Evolutionary conservation across 2,888 invertebrate genomes (phyloP), one percentile per base, ranked within the genome.

Genomic region (Ennomos quercinarius): DNA sequence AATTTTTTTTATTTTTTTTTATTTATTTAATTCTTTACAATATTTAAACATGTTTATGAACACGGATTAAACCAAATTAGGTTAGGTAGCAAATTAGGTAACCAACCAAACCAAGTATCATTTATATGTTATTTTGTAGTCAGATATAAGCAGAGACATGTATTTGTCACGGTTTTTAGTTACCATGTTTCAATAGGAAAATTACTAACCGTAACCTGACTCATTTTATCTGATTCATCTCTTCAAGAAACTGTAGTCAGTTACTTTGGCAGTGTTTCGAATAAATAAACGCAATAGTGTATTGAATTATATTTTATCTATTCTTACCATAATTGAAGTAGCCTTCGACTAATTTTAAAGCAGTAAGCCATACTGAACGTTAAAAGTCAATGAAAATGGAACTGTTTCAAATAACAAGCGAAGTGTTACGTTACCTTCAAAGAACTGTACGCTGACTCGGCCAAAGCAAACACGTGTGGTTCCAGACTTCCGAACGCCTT

Each of bases 391-490:
- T 4, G 6, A 27, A 2, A 27, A 27, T 27, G 2, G 27, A 27
- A 27, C 5, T 3, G 27, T 27, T 27, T 27, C 27, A 27, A 27
- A 27, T 27, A 27, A 0, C 27, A 5, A 27, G 6, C 6, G 27
- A 27, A 6, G 27, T 27, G 4, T 27, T 27, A 27, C 27, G 27
- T 74, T 80, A 93, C 94, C 90, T 95, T 95, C 57, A 97, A 89
- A 11, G 95, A 96, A 61, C 95, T 95, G 87, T 98, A 97, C 0
- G 98, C 97, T 9, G 98, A 96, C 88, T 98, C 98, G 1, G 98
- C 97, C 70, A 98, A 90, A 8, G 98, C 98, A 89, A 98, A 98
- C 42, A 98, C 97, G 87, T 98, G 98, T 0, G 98, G 98, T 72
- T 97, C 96, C 77, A 96, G 89, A 39, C 94, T 93, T 27, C 97